Conservation (phyloP, 2,113 vertebrate species). For the Macquaria australasica region DNA sequence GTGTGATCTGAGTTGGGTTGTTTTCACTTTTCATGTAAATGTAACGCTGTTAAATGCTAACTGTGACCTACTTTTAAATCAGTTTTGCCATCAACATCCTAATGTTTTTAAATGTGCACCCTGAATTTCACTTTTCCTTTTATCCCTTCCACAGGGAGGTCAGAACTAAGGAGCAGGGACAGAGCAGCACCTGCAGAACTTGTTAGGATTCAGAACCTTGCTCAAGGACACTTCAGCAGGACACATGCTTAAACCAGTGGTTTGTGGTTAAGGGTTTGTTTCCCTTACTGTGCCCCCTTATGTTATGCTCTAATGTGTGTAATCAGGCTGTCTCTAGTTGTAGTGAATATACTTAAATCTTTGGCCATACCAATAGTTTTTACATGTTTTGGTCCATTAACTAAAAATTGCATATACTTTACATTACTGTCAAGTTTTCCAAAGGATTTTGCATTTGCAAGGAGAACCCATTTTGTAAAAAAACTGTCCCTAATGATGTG, state of each 20-base stretch:
- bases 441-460: background rate
- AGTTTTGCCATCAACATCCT: background rate
- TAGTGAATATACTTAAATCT: slow-evolving; percentile 22
- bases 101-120: background rate
- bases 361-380: slow-evolving; percentile 28
- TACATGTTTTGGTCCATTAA: slow-evolving; percentile 42
- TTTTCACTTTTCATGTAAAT: background rate
- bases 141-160: background rate
- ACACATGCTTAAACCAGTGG: background rate
- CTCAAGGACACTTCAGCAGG: background rate
- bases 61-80: background rate
- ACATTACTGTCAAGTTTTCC: background rate
- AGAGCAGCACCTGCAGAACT: background rate
- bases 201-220: background rate
- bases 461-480: background rate
- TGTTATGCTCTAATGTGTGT: background rate
- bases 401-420: slow-evolving; percentile 18
- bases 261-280: background rate
- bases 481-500: background rate
- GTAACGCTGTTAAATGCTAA: background rate
- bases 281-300: background rate
- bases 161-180: background rate
- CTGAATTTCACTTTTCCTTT: background rate
- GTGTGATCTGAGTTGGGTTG: background rate
- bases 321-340: background rate